Evolutionary conservation across 2,113 vertebrate genomes (phyloP), one percentile per base, ranked within the genome.

Genomic region (Hystrix cristata): DNA sequence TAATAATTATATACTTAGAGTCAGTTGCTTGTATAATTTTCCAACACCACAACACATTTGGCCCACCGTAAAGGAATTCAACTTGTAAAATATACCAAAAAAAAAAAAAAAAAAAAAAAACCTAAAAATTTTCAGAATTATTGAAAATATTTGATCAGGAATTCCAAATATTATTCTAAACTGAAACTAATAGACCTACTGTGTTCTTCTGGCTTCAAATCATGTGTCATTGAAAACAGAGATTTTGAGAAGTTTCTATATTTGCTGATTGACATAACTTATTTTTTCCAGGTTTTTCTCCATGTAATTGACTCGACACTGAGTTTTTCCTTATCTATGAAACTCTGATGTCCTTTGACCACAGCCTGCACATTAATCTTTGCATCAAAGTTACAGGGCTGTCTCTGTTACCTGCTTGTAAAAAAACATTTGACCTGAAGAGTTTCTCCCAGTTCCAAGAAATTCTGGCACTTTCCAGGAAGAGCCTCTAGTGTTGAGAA

Each of bases 21-120:
- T 9, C 29, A 76, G 27, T 57, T 34, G 60, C 8, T 29, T 51
- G 51, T 76, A 19, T 80, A 83, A 19, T 71, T 93, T 95, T 93
- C 46, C 27, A 62, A 53, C 4, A 86, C 11, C 25, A 51, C 9
- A 69, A 80, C 18, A 76, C 34, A 89, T 79, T 46, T 91, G n/a
- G 10, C 11, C 15, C 6, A 38, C 48, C 14, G 34, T 78, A 31
- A 82, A 86, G 87, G 2, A 83, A 91, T 11, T 21, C 64, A 94
- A 57, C 29, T 72, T 87, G 25, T 59, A 74, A 87, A 91, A 84
- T 0, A 21, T 84, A 80, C 53, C 86, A 86, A 90, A 86, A 13
- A 87, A 85, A 97, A 78, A 43, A 90, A 86, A 90, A 86, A 90
- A 86, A 90, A 86, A 13, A 87, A 85, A 97, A 78, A 43, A n/a